Conservation (phyloP, 2,113 vertebrate genomes). For the Pygoscelis adeliae region DNA sequence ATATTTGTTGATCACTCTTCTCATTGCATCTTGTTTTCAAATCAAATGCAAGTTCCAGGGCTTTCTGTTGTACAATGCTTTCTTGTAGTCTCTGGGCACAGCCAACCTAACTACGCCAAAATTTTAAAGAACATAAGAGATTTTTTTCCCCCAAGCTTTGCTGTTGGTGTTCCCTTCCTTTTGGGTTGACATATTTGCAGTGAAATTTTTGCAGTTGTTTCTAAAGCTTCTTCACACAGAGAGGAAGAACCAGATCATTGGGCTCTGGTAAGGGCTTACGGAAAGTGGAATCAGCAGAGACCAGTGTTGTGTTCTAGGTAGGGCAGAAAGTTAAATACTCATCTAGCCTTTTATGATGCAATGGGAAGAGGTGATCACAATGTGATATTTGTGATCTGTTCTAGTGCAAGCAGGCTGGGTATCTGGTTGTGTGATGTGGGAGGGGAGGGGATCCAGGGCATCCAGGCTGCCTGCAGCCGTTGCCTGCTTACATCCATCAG, state of each 20-base stretch:
- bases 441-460: not conserved
- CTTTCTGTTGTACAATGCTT: rapidly evolving
- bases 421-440: not conserved
- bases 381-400: not conserved
- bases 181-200: not conserved
- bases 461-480: not conserved
- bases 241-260: not conserved
- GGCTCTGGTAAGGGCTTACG: not conserved
- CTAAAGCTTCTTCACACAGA: not conserved
- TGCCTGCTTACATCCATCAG: not conserved
- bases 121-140: not conserved
- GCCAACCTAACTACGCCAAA: not conserved
- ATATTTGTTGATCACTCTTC: not conserved
- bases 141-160: not conserved
- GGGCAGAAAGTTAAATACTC: not conserved
- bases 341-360: not conserved
- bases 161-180: not conserved
- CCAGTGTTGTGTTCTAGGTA: not conserved
- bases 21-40: not conserved
- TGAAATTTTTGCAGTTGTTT: not conserved
- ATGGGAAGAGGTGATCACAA: not conserved
- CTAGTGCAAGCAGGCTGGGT: not conserved
- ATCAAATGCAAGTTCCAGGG: not conserved
- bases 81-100: not conserved
- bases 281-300: not conserved